These are phyloP conservation scores for Cantharis rustica DNA, from an alignment of 2,888 invertebrate genomes.

Conservation along the genomic window DNA sequence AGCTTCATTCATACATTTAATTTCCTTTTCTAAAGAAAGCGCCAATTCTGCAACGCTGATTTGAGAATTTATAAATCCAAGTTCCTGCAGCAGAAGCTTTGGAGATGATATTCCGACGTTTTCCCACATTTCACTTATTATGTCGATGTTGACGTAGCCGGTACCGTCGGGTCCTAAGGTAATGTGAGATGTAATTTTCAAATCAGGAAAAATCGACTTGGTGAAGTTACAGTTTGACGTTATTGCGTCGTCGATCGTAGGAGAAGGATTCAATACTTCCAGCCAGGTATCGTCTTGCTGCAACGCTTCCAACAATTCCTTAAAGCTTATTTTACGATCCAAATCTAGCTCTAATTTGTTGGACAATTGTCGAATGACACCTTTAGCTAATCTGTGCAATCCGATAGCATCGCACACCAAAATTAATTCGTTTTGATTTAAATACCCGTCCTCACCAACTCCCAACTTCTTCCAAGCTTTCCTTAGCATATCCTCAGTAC, in stretches of 20 bases:
- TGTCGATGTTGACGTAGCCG: conserved; percentile 55
- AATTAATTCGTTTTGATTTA: conserved; percentile 67
- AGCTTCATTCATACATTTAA: conserved; percentile 46
- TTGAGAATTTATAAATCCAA: conserved; percentile 67
- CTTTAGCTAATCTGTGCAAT: conserved; percentile 66
- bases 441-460: conserved; percentile 64
- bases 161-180: conserved; percentile 49
- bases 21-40: conserved; percentile 72
- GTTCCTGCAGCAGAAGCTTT: conserved; percentile 66
- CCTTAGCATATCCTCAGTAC: conserved; percentile 64
- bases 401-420: conserved; percentile 70
- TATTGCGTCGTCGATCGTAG: conserved; percentile 22
- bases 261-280: conserved; percentile 43
- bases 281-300: conserved; percentile 59
- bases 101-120: conserved; percentile 69
- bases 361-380: conserved; percentile 68
- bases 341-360: conserved; percentile 67
- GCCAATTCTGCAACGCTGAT: conserved; percentile 68
- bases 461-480: conserved; percentile 68
- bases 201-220: conserved; percentile 49
- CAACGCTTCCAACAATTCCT: conserved; percentile 67
- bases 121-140: conserved; percentile 75
- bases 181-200: conserved; percentile 52
- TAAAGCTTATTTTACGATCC: conserved; percentile 68
- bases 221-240: conserved; percentile 38